Conservation (phyloP, 1,140 invertebrate species). For the Trialeurodes vaporariorum region DNA sequence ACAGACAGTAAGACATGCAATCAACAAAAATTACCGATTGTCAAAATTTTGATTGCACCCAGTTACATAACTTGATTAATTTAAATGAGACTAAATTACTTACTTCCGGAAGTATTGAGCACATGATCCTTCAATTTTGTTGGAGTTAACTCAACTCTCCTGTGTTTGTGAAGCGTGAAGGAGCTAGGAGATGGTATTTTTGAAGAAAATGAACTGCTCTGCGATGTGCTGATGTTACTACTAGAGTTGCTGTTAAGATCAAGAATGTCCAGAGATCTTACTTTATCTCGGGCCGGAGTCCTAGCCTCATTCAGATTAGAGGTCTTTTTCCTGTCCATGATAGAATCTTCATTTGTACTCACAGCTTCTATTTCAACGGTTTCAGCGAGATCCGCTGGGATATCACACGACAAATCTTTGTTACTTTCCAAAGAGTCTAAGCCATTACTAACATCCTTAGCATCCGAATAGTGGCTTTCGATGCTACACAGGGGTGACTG, state of each 20-base stretch:
- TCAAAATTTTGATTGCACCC: no score
- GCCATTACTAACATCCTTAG: not conserved
- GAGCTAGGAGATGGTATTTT: conserved; percentile 1
- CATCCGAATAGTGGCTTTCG: not conserved
- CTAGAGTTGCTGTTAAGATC: not conserved
- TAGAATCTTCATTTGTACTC: not conserved
- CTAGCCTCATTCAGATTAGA: not conserved
- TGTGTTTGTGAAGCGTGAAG: conserved; percentile 21
- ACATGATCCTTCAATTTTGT: conserved; percentile 15
- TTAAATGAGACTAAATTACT: no score
- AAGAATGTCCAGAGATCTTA: not conserved
- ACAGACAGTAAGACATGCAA: no score
- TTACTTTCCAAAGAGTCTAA: not conserved
- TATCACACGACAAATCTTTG: not conserved
- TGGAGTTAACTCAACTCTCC: conserved; percentile 20
- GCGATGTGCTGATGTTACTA: not conserved
- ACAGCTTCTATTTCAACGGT: not conserved
- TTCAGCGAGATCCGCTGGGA: not conserved
- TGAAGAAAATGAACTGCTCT: not conserved
- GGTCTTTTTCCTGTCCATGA: not conserved
- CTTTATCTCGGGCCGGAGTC: not conserved
- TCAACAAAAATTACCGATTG: no score
- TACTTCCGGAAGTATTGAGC: not conserved
- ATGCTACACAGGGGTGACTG: not conserved
- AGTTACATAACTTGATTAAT: no score